Conservation (phyloP, 2,113 vertebrate species). For the Centropus unirufus region DNA sequence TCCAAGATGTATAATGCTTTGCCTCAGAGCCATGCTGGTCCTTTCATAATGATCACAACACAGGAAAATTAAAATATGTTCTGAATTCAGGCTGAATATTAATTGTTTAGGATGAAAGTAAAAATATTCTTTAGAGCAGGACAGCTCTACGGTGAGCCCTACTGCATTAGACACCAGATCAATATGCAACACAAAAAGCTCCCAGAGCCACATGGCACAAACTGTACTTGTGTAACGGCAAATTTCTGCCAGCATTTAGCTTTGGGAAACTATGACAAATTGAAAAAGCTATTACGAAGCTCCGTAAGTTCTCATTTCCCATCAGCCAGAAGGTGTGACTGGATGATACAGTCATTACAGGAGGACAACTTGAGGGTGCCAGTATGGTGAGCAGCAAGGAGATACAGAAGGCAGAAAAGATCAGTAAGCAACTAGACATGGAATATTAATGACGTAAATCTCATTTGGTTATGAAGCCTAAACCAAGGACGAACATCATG, state of each 20-base stretch:
- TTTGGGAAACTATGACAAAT: not conserved
- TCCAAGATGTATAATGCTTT: not conserved
- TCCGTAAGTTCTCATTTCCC: not conserved
- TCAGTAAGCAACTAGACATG: not conserved
- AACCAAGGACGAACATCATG: fast-evolving
- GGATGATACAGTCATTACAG: not conserved
- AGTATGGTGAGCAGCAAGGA: not conserved
- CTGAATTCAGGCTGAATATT: not conserved
- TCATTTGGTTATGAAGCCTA: not conserved
- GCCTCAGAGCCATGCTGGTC: not conserved
- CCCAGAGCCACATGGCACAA: not conserved
- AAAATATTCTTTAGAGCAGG: not conserved
- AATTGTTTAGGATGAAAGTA: not conserved
- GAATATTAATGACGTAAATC: not conserved
- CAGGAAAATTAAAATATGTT: not conserved
- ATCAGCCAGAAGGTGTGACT: not conserved
- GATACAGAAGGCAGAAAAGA: not conserved
- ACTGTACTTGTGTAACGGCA: not conserved
- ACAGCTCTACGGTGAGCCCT: not conserved
- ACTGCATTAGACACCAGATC: fast-evolving
- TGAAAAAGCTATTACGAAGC: not conserved
- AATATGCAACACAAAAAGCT: not conserved
- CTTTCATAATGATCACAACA: not conserved
- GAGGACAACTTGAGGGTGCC: not conserved
- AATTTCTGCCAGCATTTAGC: not conserved